Evolutionary conservation across 2,888 invertebrate genomes (phyloP), one percentile per base, ranked within the genome.

Genomic region (Harpagoxenus sublaevis): DNA sequence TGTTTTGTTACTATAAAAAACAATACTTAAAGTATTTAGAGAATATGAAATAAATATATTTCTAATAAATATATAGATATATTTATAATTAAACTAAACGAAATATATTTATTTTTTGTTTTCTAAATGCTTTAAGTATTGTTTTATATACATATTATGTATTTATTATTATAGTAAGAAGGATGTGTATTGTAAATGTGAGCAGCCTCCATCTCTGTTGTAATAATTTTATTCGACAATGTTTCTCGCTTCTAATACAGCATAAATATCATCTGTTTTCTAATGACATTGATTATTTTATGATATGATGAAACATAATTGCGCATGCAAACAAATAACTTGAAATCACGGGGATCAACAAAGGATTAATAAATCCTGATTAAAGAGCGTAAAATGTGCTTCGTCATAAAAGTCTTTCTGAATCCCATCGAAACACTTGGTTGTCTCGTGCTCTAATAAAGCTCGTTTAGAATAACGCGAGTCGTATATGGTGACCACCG

Each of bases 351-450:
- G 28, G 2, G 1, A 60, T 55, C 42, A 48, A 18, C 18, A 12
- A 42, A 5, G 3, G 4, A 79, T 79, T 57, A 35, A 70, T 79
- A 60, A 71, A 39, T 71, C 2, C 15, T 48, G 48, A 71, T 62
- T 35, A 18, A 68, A n/a, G 31, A 60, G 39, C 23, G 28, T 55
- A 23, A 9, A 55, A 48, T 18, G 48, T 66, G 60, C 8, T 39
- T 23, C 18, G 15, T 68, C 10, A 18, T 28, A 35, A 28, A 60
- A 48, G 60, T 39, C 48, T 81, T 81, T 71, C 12, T 62, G 71
- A 70, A 60, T 60, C 48, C 39, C 60, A 79, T 79, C 48, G 48
- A 39, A 79, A 60, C 70, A 12, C 48, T 79, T 60, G 60, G n/a
- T 23, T 45, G 35, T 28, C 39, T 71, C 71, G 28, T 81, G 39